Percentiles rank a stretch among this genome's conserved stretches.
Conservation (phyloP, 2,113 vertebrate genomes). For the Pitta sordida region DNA sequence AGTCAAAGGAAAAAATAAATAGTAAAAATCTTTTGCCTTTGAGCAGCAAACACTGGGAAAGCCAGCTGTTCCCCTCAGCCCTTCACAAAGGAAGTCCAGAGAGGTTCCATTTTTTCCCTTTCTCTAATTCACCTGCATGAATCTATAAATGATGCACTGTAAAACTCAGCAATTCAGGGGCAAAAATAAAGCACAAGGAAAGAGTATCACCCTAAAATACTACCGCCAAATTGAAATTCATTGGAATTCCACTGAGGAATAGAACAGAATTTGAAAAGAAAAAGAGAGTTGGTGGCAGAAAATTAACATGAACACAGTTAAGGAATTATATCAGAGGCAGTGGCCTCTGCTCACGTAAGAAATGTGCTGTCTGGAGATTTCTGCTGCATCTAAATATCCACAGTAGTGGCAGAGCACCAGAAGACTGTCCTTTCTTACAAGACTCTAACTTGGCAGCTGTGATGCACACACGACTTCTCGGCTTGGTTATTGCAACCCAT, state of each 20-base stretch:
- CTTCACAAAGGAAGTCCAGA: neutral
- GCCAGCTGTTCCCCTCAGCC: neutral
- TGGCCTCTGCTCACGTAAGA: neutral
- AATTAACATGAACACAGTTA: neutral
- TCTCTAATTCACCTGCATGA: neutral
- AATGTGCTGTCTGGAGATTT: neutral
- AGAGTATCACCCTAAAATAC: neutral
- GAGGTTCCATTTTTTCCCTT: neutral
- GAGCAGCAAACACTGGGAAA: neutral
- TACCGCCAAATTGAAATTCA: neutral
- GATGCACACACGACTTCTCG: neutral
- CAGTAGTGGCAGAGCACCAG: neutral
- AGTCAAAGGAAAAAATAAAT: neutral
- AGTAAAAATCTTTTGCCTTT: neutral
- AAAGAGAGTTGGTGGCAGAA: neutral
- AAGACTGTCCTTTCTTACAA: neutral
- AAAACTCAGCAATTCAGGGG: neutral
- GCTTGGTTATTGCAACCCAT: neutral
- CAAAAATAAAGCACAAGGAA: neutral
- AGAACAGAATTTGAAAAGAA: neutral
- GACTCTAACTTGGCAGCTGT: neutral
- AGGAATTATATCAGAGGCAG: neutral
- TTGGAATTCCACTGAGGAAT: neutral
- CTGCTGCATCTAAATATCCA: neutral
- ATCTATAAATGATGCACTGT: neutral